A percentile compares a stretch with the other conserved stretches of the same genome.
phyloP scores from a whole-genome alignment of 2,888 invertebrate genomes.

The Myopa testacea region DNA sequence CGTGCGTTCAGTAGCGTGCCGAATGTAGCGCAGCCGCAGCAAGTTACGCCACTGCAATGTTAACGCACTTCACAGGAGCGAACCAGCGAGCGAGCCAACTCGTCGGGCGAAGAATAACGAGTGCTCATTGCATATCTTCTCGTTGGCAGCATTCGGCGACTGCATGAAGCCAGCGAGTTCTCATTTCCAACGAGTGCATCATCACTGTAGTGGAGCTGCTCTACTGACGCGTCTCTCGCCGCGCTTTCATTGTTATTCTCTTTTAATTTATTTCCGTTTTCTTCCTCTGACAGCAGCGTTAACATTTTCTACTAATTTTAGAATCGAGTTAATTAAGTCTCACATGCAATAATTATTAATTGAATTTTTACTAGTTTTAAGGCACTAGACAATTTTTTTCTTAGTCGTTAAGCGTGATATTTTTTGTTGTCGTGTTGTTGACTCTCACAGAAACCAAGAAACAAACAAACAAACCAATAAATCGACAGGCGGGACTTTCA shows the following conservation, averaged over 20 bases:
- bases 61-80: constrained; percentile 27
- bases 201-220: too few relatives aligned
- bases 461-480: constrained; percentile 45
- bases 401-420: constrained; percentile 54
- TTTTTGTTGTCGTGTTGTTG: constrained; percentile 43
- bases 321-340: constrained; percentile 48
- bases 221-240: too few relatives aligned
- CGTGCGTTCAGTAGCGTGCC: constrained; percentile 46
- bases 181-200: too few relatives aligned
- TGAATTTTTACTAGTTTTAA: constrained; percentile 59
- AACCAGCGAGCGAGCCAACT: background rate
- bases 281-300: constrained; percentile 10
- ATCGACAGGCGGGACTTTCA: constrained; percentile 21
- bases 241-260: too few relatives aligned
- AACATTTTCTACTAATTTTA: constrained; percentile 8
- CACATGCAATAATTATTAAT: constrained; percentile 50
- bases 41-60: constrained; percentile 53
- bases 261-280: constrained; percentile 23
- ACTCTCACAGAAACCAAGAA: constrained; percentile 46
- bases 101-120: background rate
- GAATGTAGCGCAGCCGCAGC: constrained; percentile 39
- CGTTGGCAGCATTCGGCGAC: too few relatives aligned
- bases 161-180: too few relatives aligned
- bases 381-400: constrained; percentile 63
- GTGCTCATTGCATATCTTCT: too few relatives aligned